Conservation (phyloP, 2,888 invertebrate species). For the Fabriciana adippe region DNA sequence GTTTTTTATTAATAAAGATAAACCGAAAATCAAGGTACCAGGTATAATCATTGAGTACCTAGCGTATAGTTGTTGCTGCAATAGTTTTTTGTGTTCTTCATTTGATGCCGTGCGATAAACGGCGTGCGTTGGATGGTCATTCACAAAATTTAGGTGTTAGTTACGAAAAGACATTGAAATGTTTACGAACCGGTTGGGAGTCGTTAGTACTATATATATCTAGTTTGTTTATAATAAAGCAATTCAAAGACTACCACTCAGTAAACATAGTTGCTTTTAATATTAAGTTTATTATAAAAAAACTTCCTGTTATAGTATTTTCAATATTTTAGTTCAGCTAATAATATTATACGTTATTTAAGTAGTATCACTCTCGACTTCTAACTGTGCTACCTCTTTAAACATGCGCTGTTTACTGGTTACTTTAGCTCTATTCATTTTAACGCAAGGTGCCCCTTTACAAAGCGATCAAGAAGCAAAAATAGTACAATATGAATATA, state of each 20-base stretch:
- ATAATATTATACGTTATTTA: not conserved
- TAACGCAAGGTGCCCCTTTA: slow-evolving; percentile 10
- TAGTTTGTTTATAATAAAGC: not conserved
- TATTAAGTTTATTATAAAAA: not conserved
- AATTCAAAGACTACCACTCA: not conserved
- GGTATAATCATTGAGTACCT: no score
- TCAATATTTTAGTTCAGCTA: no score
- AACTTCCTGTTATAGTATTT: no score
- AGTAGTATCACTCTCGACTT: not conserved
- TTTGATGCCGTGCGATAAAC: not conserved
- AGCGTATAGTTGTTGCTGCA: not conserved
- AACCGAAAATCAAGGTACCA: no score
- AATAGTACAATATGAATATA: slow-evolving; percentile 37
- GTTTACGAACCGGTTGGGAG: not conserved
- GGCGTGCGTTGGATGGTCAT: not conserved
- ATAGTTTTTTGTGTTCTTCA: not conserved
- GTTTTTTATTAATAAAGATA: no score
- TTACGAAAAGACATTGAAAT: slow-evolving; percentile 13
- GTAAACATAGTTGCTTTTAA: not conserved
- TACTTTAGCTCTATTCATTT: slow-evolving; percentile 6
- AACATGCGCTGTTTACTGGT: slow-evolving; percentile 8
- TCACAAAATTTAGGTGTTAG: not conserved
- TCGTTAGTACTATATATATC: slow-evolving; percentile 4
- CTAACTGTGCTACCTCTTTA: not conserved
- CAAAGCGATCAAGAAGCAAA: slow-evolving; percentile 33